A percentile compares a stretch with the other conserved stretches of the same genome.
phyloP scores from a whole-genome alignment of 2,888 invertebrate genomes.

The Drosophila pullipes region DNA sequence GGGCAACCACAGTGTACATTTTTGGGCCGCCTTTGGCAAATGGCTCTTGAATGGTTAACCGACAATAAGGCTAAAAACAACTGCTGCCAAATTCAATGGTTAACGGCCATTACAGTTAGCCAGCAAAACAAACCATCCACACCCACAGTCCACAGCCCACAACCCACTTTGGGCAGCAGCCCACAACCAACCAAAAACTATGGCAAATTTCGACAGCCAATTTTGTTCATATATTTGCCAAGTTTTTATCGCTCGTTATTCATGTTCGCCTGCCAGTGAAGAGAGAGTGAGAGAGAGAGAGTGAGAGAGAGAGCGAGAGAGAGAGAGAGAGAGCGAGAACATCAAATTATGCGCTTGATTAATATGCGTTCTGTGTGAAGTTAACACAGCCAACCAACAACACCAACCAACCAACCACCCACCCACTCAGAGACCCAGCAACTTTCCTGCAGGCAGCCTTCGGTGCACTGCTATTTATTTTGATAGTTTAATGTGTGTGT shows the following conservation, averaged over 20 bases:
- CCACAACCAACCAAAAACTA: neutral
- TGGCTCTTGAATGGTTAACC: slow-evolving; percentile 76
- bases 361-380: slow-evolving; percentile 71
- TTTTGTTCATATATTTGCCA: slow-evolving; percentile 78
- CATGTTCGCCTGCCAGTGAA: slow-evolving; percentile 47
- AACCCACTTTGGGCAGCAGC: too few relatives aligned
- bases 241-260: slow-evolving; percentile 78
- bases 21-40: slow-evolving; percentile 56
- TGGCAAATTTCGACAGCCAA: slow-evolving; percentile 48
- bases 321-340: slow-evolving; percentile 4
- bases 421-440: neutral
- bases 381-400: slow-evolving; percentile 22
- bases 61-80: slow-evolving; percentile 69
- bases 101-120: slow-evolving; percentile 56
- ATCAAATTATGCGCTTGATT: slow-evolving; percentile 77
- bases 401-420: neutral
- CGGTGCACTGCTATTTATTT: slow-evolving; percentile 66
- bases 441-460: slow-evolving; percentile 1
- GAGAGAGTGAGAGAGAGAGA: neutral
- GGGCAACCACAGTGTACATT: slow-evolving; percentile 54
- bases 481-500: slow-evolving; percentile 60
- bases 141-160: too few relatives aligned
- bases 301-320: neutral
- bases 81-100: slow-evolving; percentile 63
- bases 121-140: slow-evolving; percentile 9